Conservation (phyloP, 2,888 invertebrate species). For the Allolobophora icterica region DNA sequence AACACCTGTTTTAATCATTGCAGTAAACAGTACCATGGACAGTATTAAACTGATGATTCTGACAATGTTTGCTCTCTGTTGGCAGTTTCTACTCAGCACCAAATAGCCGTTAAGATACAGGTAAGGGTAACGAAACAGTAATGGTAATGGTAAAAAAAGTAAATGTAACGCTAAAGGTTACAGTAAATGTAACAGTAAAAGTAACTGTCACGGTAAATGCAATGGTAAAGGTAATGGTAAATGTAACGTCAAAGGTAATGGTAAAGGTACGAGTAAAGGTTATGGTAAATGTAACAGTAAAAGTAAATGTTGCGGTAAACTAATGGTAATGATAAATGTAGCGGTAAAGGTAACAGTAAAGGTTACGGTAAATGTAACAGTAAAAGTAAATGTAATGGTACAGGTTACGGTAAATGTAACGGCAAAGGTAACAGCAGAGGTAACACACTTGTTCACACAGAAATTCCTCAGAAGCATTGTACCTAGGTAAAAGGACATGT, state of each 20-base stretch:
- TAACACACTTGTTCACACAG: not conserved
- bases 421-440: not conserved
- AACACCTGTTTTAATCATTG: conserved; percentile 6
- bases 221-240: too few species aligned
- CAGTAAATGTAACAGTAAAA: not conserved
- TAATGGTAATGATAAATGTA: too few species aligned
- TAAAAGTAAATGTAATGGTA: too few species aligned
- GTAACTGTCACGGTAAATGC: not conserved
- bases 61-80: not conserved
- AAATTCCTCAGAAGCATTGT: too few species aligned
- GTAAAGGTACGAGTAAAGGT: too few species aligned
- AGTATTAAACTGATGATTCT: not conserved
- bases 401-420: too few species aligned
- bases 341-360: too few species aligned
- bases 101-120: not conserved
- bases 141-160: not conserved
- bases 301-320: not conserved
- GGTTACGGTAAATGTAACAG: too few species aligned
- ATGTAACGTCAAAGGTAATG: too few species aligned
- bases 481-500: too few species aligned
- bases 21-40: not conserved
- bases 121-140: not conserved
- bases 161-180: not conserved
- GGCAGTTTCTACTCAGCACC: not conserved
- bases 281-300: not conserved